These are phyloP conservation scores for Alligator mississippiensis DNA, from an alignment of 2,113 vertebrate species.

Conservation along the genomic window DNA sequence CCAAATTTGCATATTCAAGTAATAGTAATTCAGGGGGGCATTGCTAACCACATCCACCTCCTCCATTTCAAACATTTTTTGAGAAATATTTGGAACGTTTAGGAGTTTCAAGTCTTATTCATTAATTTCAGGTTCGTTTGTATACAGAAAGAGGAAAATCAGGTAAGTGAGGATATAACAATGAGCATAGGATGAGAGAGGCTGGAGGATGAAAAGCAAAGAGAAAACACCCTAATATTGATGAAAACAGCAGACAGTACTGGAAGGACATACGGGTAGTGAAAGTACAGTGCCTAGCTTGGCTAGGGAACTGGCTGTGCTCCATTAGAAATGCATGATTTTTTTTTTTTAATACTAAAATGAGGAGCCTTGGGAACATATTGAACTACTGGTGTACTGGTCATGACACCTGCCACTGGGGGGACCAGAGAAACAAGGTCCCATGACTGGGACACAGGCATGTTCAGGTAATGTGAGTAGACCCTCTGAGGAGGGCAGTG, in stretches of 20 bases:
- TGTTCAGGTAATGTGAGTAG: too few species aligned
- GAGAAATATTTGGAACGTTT: not conserved
- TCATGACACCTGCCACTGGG: too few species aligned
- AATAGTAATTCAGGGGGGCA: not conserved
- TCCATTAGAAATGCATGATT: too few species aligned
- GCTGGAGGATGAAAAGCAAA: not conserved
- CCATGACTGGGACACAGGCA: too few species aligned
- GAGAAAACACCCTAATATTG: not conserved
- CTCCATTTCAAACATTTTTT: not conserved
- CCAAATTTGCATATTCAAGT: slow-evolving; percentile 19
- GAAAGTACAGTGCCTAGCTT: too few species aligned
- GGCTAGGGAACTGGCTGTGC: too few species aligned
- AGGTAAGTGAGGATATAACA: not conserved
- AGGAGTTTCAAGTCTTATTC: not conserved
- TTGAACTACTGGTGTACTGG: too few species aligned
- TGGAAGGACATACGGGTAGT: not conserved
- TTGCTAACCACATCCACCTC: not conserved
- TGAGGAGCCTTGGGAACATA: too few species aligned
- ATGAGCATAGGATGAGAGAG: not conserved
- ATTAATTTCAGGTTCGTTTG: not conserved
- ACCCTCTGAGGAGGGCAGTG: too few species aligned
- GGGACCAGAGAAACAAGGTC: too few species aligned
- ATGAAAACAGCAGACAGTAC: too few species aligned
- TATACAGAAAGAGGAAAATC: not conserved
- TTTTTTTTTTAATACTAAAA: too few species aligned